phyloP scores from a whole-genome alignment of 2,113 vertebrate genomes.

The Cyprinodon brontotheroides region DNA sequence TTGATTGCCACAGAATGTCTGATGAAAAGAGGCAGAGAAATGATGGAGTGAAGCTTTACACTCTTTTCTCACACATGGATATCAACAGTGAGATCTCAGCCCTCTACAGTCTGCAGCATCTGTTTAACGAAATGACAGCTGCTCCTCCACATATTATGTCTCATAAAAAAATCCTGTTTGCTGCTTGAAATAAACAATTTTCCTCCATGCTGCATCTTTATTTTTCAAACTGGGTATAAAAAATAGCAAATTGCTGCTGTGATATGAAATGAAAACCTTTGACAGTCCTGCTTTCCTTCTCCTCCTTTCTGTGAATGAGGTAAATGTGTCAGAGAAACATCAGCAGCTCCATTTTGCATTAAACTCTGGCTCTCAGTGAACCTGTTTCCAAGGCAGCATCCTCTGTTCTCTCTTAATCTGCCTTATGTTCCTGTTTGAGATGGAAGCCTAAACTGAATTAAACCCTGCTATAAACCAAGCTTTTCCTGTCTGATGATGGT shows the following conservation, averaged over 20 bases:
- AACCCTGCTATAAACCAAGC: background rate
- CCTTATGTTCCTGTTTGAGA: background rate
- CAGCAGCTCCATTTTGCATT: background rate
- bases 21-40: too few relatives aligned
- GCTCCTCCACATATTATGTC: background rate
- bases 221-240: background rate
- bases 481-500: background rate
- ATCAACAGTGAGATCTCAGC: background rate
- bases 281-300: background rate
- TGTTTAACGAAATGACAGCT: background rate
- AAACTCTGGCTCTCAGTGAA: background rate
- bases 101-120: background rate
- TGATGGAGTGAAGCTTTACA: background rate
- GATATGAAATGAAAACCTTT: background rate
- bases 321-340: background rate
- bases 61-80: background rate
- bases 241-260: background rate
- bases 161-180: background rate
- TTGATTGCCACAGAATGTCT: background rate
- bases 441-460: background rate
- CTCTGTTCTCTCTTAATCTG: background rate
- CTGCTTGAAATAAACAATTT: background rate
- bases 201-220: background rate
- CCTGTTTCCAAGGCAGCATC: background rate
- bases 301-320: background rate